These are phyloP conservation scores for Poeciliopsis infans DNA, from an alignment of 2,797 vertebrate genomes.

Conservation along the genomic window DNA sequence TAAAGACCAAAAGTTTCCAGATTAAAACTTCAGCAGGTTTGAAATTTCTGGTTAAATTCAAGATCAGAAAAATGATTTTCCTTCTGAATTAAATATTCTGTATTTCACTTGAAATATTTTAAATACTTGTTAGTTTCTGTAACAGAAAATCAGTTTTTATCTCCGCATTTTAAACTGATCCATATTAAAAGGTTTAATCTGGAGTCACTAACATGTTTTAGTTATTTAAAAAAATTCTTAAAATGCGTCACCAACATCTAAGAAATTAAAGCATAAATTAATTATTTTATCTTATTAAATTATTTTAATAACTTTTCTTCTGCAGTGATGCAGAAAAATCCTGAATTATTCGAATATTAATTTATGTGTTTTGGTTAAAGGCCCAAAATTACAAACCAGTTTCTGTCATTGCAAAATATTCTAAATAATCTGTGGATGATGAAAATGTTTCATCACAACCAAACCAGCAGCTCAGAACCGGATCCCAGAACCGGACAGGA, in stretches of 20 bases:
- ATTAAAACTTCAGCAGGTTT: background rate
- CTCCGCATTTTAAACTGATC: background rate
- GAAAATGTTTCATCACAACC: background rate
- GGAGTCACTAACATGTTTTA: no score
- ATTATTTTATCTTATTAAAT: no score
- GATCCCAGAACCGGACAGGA: background rate
- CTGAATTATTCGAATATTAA: background rate
- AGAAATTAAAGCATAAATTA: no score
- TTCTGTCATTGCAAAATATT: background rate
- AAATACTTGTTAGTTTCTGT: background rate
- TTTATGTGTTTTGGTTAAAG: background rate
- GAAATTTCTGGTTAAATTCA: background rate
- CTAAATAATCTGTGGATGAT: background rate
- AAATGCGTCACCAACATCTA: no score
- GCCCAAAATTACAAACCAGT: background rate
- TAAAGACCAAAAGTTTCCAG: background rate
- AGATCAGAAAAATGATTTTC: no score
- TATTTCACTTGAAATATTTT: background rate
- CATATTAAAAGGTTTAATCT: no score
- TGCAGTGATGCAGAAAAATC: no score
- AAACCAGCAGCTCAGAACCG: no score
- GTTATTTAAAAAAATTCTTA: no score
- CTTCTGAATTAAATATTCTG: no score
- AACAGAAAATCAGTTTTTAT: background rate
- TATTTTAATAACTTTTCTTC: no score